A percentile compares a stretch with the other conserved stretches of the same genome.
Conservation (phyloP, 2,888 invertebrate genomes). For the Orchesellides sinensis region DNA sequence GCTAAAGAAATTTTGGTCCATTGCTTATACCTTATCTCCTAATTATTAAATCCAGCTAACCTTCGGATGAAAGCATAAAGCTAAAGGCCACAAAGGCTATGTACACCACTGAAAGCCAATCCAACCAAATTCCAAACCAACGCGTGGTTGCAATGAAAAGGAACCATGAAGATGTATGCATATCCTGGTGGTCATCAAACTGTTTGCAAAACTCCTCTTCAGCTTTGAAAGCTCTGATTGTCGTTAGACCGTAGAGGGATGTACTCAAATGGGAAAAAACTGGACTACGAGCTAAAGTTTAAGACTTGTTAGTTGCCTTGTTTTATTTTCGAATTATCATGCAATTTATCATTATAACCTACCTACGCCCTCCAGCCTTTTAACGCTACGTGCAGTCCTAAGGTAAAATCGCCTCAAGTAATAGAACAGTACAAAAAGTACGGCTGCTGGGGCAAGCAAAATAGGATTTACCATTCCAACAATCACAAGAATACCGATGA, state of each 20-base stretch:
- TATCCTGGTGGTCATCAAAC: conserved; percentile 85
- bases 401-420: conserved; percentile 87
- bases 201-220: conserved; percentile 86
- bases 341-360: conserved; percentile 39
- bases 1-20: not conserved
- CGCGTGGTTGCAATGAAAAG: conserved; percentile 92
- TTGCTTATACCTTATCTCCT: not conserved
- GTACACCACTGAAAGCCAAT: conserved; percentile 91
- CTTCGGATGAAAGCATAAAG: conserved; percentile 78
- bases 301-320: not conserved
- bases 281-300: conserved; percentile 94
- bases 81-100: conserved; percentile 91
- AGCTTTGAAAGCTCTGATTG: conserved; percentile 92
- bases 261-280: conserved; percentile 96
- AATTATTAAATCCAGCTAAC: conserved; percentile 79
- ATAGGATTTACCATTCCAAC: conserved; percentile 77
- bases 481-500: conserved; percentile 78
- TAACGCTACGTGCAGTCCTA: conserved; percentile 88
- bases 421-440: conserved; percentile 85
- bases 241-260: conserved; percentile 91
- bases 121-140: conserved; percentile 96
- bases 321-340: not conserved
- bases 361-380: conserved; percentile 79
- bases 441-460: conserved; percentile 75
- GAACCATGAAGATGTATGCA: conserved; percentile 95